These are phyloP conservation scores for Oriolus oriolus DNA, from an alignment of 2,113 vertebrate genomes.

Conservation along the genomic window DNA sequence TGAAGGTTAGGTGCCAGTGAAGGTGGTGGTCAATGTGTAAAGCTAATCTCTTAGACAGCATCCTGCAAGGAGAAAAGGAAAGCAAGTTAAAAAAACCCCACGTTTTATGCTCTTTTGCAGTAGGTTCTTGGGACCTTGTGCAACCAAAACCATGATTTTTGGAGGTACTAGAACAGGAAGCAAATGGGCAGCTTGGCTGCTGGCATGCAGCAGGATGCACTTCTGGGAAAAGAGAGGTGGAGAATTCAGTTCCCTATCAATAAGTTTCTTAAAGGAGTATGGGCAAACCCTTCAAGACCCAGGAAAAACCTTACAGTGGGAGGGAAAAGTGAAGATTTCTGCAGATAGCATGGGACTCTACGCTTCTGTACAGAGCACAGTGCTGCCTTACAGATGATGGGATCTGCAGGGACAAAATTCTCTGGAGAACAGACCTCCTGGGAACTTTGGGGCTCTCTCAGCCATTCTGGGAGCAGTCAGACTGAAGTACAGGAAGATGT, in stretches of 20 bases:
- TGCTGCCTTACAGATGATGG: background rate
- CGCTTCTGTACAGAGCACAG: background rate
- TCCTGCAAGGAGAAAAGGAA: background rate
- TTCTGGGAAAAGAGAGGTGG: background rate
- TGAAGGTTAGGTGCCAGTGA: background rate
- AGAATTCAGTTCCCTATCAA: background rate
- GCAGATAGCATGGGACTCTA: background rate
- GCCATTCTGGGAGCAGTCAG: background rate
- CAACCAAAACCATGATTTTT: background rate
- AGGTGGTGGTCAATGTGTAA: background rate
- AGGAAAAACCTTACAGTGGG: background rate
- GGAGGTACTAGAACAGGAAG: background rate
- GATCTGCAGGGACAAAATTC: background rate
- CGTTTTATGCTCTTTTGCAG: background rate
- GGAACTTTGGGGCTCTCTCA: background rate
- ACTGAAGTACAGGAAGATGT: background rate
- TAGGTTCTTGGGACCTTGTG: background rate
- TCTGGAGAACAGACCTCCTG: background rate
- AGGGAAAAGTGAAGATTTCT: background rate
- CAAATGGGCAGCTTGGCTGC: background rate
- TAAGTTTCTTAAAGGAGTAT: background rate
- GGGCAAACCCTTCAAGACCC: background rate
- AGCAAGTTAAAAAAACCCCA: rapidly evolving
- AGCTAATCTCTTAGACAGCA: background rate
- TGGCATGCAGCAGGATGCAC: rapidly evolving